phyloP scores from a whole-genome alignment of 2,797 vertebrate genomes.

The Dryobates pubescens region DNA sequence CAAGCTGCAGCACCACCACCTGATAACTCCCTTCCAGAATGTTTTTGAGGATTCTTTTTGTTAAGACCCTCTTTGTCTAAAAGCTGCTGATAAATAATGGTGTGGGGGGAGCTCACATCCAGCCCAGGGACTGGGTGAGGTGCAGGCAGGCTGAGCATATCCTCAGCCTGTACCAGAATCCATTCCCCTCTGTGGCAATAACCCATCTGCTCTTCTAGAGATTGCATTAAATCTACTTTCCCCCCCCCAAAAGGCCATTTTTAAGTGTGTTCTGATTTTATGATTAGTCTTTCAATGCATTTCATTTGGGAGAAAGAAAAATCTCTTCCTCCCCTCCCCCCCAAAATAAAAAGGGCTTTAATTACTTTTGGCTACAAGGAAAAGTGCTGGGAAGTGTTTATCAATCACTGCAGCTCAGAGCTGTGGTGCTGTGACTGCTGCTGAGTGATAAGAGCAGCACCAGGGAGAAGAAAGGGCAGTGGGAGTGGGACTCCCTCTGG shows the following conservation, averaged over 20 bases:
- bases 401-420: background rate
- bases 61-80: background rate
- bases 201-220: background rate
- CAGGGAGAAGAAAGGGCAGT: background rate
- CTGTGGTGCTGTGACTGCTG: background rate
- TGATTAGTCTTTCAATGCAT: constrained; percentile 16
- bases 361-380: constrained; percentile 25
- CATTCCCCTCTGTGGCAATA: background rate
- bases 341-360: background rate
- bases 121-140: background rate
- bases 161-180: background rate
- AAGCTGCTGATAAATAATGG: background rate
- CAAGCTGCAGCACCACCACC: background rate
- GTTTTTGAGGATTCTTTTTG: background rate
- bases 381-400: background rate
- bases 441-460: background rate
- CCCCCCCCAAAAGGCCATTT: constrained; percentile 14
- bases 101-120: background rate
- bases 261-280: background rate
- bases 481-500: background rate
- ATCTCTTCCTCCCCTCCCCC: background rate
- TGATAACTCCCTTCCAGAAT: background rate
- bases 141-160: background rate
- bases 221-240: background rate
- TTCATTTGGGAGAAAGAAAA: constrained; percentile 36